phyloP scores from a whole-genome alignment of 2,113 vertebrate species.

The Saimiri boliviensis region DNA sequence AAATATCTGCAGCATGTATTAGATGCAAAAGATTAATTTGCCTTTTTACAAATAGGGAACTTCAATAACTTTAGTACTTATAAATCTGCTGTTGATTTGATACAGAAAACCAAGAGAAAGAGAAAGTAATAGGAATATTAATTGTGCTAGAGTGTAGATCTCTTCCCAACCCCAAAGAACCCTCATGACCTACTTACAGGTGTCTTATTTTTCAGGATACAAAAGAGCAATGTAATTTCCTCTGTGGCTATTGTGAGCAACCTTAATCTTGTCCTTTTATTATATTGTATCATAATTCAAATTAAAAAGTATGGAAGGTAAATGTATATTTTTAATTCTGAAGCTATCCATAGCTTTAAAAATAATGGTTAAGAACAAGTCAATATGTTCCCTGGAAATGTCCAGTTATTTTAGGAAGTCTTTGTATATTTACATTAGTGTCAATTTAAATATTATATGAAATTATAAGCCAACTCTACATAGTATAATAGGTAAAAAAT shows the following conservation, averaged over 20 bases:
- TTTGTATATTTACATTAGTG: conserved; percentile 9
- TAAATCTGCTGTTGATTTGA: not conserved
- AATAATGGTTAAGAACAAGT: conserved; percentile 26
- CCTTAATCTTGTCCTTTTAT: not conserved
- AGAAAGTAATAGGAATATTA: not conserved
- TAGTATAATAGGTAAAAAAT: conserved; percentile 18
- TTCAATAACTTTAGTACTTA: conserved; percentile 5
- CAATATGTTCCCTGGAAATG: not conserved
- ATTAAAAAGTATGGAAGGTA: not conserved
- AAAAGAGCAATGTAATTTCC: conserved; percentile 62
- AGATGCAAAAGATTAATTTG: not conserved
- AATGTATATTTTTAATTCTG: conserved; percentile 35
- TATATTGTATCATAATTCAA: conserved; percentile 31
- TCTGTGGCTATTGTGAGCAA: conserved; percentile 5
- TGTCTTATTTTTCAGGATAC: conserved; percentile 78
- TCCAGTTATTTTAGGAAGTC: not conserved
- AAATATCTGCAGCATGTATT: not conserved
- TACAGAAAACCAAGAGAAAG: conserved; percentile 47
- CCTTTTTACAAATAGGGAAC: not conserved
- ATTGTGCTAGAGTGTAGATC: not conserved
- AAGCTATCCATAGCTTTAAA: not conserved
- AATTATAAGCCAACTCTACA: not conserved
- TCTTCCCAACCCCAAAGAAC: not conserved
- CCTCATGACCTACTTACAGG: conserved; percentile 80
- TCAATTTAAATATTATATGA: conserved; percentile 22